A percentile compares a stretch with the other conserved stretches of the same genome.
Evolutionary conservation across 2,888 invertebrate genomes (phyloP).

Genomic region (Baronia brevicornis): DNA sequence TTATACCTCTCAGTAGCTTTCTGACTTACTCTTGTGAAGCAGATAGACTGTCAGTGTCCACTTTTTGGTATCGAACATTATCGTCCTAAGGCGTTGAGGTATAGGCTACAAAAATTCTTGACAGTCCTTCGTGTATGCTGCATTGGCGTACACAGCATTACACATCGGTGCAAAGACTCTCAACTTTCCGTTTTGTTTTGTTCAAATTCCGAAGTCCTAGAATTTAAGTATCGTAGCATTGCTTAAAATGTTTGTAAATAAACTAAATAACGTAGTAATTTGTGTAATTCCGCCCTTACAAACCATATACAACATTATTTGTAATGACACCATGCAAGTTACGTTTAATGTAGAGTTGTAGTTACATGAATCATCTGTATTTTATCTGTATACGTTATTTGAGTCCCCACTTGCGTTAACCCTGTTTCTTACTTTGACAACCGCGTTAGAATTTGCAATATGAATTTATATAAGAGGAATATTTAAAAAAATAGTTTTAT

Average conservation of each 20-base stretch:
- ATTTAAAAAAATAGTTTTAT: slow-evolving; percentile 17
- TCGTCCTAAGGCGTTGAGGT: no score
- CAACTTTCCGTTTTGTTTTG: slow-evolving; percentile 4
- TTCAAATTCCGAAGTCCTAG: slow-evolving; percentile 15
- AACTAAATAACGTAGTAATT: slow-evolving; percentile 52
- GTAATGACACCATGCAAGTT: slow-evolving; percentile 28
- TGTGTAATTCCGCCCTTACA: slow-evolving; percentile 57
- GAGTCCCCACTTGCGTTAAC: background rate
- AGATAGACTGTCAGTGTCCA: no score
- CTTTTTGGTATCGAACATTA: no score
- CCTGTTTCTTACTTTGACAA: background rate
- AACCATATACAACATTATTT: slow-evolving; percentile 18
- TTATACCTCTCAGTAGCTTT: background rate
- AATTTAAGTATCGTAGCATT: slow-evolving; percentile 30
- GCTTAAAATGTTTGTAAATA: slow-evolving; percentile 68
- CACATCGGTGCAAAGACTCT: background rate
- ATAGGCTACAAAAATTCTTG: no score
- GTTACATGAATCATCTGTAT: slow-evolving; percentile 4
- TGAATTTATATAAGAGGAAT: slow-evolving; percentile 9
- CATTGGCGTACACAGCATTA: background rate
- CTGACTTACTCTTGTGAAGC: no score
- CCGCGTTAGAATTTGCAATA: slow-evolving; percentile 1
- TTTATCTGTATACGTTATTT: slow-evolving; percentile 3
- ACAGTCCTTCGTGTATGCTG: no score
- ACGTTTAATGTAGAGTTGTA: slow-evolving; percentile 34